Evolutionary conservation across 2,888 invertebrate genomes (phyloP).

Genomic region (Nomada fucata): DNA sequence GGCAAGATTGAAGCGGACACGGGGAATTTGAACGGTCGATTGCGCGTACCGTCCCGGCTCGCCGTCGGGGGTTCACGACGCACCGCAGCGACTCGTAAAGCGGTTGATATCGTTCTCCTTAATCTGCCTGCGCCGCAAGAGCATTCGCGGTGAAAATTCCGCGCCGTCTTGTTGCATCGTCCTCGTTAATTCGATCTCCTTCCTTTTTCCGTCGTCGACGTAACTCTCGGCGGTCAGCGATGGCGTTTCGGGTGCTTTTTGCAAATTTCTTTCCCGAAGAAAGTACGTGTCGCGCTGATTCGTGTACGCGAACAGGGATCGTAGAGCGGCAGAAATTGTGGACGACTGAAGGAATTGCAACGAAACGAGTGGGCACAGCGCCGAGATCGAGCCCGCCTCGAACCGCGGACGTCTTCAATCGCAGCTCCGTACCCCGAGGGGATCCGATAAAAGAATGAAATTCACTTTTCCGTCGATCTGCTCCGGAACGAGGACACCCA

Average conservation of each 20-base stretch:
- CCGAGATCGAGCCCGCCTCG: neutral
- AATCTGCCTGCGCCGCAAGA: slow-evolving; percentile 51
- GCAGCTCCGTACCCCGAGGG: neutral
- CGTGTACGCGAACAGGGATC: too few species aligned
- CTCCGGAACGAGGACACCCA: neutral
- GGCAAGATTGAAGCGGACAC: slow-evolving; percentile 43
- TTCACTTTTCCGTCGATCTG: slow-evolving; percentile 33
- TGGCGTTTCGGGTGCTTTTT: too few species aligned
- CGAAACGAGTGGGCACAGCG: neutral
- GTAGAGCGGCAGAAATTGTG: too few species aligned
- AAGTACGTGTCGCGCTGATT: neutral
- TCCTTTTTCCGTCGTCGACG: neutral
- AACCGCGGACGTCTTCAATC: slow-evolving; percentile 2
- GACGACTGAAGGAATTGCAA: neutral
- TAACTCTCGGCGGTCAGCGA: neutral
- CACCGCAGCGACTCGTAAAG: slow-evolving; percentile 53
- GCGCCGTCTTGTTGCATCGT: slow-evolving; percentile 28
- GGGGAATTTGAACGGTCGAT: slow-evolving; percentile 53
- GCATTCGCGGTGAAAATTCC: slow-evolving; percentile 34
- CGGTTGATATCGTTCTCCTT: slow-evolving; percentile 48
- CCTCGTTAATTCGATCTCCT: slow-evolving; percentile 35
- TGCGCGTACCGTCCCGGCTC: slow-evolving; percentile 1
- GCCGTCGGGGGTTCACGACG: slow-evolving; percentile 22
- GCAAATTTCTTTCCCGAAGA: too few species aligned
- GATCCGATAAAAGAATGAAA: slow-evolving; percentile 23